Evolutionary conservation across 2,888 invertebrate genomes (phyloP).

Genomic region (Labia minor): DNA sequence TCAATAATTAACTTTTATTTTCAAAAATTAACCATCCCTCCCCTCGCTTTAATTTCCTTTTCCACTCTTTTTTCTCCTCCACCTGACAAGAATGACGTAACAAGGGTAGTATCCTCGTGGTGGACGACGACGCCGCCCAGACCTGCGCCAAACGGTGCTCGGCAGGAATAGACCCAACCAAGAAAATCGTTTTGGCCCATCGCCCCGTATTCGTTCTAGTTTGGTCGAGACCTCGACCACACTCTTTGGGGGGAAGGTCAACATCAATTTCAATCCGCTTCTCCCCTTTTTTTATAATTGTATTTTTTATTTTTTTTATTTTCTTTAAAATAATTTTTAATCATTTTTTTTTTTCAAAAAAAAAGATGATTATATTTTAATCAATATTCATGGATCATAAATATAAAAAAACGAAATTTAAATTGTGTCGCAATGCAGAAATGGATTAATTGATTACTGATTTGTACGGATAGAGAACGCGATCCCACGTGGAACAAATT

Average conservation of each 20-base stretch:
- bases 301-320: background rate
- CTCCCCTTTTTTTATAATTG: background rate
- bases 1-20: no score
- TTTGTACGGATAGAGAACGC: no score
- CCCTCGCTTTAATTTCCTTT: no score
- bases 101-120: background rate
- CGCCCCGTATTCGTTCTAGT: background rate
- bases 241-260: background rate
- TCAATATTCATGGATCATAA: no score
- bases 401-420: no score
- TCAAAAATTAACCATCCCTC: no score
- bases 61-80: background rate
- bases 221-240: background rate
- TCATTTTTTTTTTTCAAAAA: no score
- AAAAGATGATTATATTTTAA: no score
- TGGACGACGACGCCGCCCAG: background rate
- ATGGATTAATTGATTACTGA: background rate
- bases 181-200: background rate
- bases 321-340: background rate
- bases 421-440: background rate
- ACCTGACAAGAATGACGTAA: background rate
- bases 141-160: conserved; percentile 13
- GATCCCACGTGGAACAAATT: no score
- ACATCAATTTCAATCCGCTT: no score
- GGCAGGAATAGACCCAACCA: background rate